Percentiles rank a stretch among this genome's conserved stretches.
These are phyloP conservation scores for Melanostoma scalare DNA, from an alignment of 2,888 invertebrate genomes.

Conservation along the genomic window DNA sequence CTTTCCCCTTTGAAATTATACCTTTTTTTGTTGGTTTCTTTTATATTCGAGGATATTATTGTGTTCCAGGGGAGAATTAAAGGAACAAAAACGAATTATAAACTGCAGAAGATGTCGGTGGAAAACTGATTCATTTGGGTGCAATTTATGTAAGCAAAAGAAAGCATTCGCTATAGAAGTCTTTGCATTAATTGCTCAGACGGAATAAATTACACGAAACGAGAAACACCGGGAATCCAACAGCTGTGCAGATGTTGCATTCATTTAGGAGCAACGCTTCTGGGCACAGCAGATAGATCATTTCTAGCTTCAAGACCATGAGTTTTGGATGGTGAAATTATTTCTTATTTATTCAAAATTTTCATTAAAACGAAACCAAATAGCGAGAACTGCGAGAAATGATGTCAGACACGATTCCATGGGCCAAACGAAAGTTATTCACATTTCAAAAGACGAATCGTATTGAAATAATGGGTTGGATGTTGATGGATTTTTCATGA, in stretches of 20 bases:
- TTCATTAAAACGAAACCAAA: constrained; percentile 42
- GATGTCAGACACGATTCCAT: no score
- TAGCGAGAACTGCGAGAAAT: neutral
- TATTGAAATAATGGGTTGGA: no score
- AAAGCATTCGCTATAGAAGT: constrained; percentile 48
- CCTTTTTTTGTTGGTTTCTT: constrained; percentile 12
- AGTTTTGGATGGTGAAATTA: constrained; percentile 34
- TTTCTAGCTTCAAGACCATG: constrained; percentile 24
- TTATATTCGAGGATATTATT: constrained; percentile 57
- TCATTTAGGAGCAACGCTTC: neutral
- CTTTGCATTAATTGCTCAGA: constrained; percentile 74
- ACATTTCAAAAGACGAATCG: no score
- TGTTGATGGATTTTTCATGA: no score
- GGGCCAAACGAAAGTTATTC: no score
- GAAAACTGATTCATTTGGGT: constrained; percentile 67
- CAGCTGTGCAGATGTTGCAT: constrained; percentile 70
- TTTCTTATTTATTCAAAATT: constrained; percentile 57
- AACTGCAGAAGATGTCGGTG: constrained; percentile 63
- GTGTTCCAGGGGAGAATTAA: constrained; percentile 42
- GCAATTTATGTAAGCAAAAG: constrained; percentile 68
- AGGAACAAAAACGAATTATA: constrained; percentile 34
- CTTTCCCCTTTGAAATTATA: constrained; percentile 13
- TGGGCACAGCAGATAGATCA: neutral
- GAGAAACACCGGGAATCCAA: constrained; percentile 50
- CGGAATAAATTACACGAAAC: constrained; percentile 73